These are phyloP conservation scores for Fragum whitleyi DNA, from an alignment of 2,888 invertebrate species.

Conservation along the genomic window DNA sequence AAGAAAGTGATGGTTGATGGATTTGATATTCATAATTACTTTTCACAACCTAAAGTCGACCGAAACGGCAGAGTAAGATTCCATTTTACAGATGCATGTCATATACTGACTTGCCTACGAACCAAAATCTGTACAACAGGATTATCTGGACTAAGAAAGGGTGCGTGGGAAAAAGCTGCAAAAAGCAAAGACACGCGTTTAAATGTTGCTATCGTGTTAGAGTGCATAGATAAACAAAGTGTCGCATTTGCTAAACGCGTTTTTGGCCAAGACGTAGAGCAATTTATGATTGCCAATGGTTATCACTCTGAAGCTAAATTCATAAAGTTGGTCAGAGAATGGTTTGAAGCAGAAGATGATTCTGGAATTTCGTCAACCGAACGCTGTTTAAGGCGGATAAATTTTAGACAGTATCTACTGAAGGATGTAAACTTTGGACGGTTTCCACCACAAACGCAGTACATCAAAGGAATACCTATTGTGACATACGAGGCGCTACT, in stretches of 20 bases:
- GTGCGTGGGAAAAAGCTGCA: background rate
- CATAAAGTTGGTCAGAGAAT: conserved; percentile 21
- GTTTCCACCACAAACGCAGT: conserved; percentile 21
- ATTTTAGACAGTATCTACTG: conserved; percentile 18
- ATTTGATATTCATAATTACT: no score
- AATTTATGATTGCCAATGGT: background rate
- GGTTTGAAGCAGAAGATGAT: conserved; percentile 31
- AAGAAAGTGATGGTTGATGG: no score
- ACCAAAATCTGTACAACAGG: background rate
- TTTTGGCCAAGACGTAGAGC: conserved; percentile 26
- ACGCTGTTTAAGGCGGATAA: background rate
- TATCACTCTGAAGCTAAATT: conserved; percentile 12
- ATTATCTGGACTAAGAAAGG: background rate
- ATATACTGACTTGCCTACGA: no score
- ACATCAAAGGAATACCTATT: conserved; percentile 17
- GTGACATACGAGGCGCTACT: conserved; percentile 25
- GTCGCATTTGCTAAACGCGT: conserved; percentile 10
- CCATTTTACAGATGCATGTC: no score
- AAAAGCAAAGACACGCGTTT: background rate
- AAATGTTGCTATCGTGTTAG: conserved; percentile 13
- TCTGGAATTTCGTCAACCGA: conserved; percentile 4
- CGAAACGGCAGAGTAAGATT: no score
- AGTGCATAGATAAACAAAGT: conserved; percentile 35
- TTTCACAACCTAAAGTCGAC: no score
- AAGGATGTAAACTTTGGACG: background rate